Conservation (phyloP, 2,888 invertebrate genomes). For the Chymomyza caudatula region DNA sequence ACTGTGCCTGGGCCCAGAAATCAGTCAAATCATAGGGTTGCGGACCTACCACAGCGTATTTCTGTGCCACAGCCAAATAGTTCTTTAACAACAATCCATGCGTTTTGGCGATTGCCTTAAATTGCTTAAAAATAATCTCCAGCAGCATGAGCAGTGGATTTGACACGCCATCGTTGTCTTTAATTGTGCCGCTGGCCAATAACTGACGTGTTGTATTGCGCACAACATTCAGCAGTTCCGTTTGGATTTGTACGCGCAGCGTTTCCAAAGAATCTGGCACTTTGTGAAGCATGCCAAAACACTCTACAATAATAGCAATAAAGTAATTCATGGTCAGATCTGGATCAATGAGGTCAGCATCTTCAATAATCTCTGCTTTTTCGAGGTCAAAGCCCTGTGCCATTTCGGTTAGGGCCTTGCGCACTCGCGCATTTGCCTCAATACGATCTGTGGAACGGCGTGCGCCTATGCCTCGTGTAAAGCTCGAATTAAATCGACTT, state of each 20-base stretch:
- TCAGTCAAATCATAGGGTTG: conserved; percentile 84
- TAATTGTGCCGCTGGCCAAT: conserved; percentile 75
- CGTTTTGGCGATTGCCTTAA: conserved; percentile 88
- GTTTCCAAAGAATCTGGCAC: conserved; percentile 91
- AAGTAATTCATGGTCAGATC: conserved; percentile 84
- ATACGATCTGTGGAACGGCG: conserved; percentile 81
- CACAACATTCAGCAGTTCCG: conserved; percentile 88
- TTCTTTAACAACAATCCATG: conserved; percentile 85
- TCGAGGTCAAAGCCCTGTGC: conserved; percentile 76
- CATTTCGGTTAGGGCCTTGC: conserved; percentile 81
- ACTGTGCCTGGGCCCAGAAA: conserved; percentile 94
- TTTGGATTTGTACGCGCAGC: conserved; percentile 89
- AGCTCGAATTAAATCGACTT: conserved; percentile 80
- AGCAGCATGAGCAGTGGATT: conserved; percentile 82
- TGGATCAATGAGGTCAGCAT: conserved; percentile 81
- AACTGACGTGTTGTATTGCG: conserved; percentile 89
- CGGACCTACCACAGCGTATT: conserved; percentile 79
- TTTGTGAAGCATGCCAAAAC: conserved; percentile 89
- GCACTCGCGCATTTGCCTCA: conserved; percentile 79
- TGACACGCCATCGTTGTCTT: conserved; percentile 47
- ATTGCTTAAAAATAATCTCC: conserved; percentile 88
- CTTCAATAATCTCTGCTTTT: conserved; percentile 80
- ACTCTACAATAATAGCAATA: conserved; percentile 90
- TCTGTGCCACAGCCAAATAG: conserved; percentile 82
- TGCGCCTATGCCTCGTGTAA: conserved; percentile 81